phyloP scores from a whole-genome alignment of 2,113 vertebrate genomes.

The Chaetodon auriga region DNA sequence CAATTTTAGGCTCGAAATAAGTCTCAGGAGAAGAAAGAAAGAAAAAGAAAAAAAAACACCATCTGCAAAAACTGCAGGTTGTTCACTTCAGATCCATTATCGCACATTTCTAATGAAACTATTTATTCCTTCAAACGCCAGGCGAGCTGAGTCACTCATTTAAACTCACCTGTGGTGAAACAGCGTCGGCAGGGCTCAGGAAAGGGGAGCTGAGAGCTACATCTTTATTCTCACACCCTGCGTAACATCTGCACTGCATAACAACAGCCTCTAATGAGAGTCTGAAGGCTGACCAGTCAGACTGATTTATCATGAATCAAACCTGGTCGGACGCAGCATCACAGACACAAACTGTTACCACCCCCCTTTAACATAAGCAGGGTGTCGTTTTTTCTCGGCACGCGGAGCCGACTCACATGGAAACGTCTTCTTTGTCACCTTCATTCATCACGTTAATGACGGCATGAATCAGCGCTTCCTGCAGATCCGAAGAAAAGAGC shows the following conservation, averaged over 20 bases:
- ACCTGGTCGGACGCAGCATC: neutral
- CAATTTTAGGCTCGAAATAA: constrained; percentile 3
- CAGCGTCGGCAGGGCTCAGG: constrained; percentile 4
- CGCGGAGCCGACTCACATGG: constrained; percentile 4
- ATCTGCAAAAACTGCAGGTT: constrained; percentile 10
- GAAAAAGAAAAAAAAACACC: no score
- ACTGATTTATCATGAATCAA: constrained; percentile 5
- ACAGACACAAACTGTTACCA: neutral
- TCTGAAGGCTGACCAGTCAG: constrained; percentile 1
- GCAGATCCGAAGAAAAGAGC: neutral
- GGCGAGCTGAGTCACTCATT: constrained; percentile 39
- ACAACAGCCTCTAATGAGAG: constrained; percentile 1
- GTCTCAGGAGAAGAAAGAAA: neutral
- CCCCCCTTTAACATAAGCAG: neutral
- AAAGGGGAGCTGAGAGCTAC: neutral
- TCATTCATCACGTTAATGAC: constrained; percentile 11
- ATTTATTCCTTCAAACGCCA: constrained; percentile 1
- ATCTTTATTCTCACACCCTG: neutral
- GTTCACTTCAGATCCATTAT: constrained; percentile 16
- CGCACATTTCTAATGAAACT: constrained; percentile 13
- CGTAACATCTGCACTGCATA: constrained; percentile 11
- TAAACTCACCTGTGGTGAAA: constrained; percentile 25
- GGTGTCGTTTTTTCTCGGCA: neutral
- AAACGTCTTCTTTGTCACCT: neutral
- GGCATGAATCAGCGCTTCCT: neutral